Percentiles rank a stretch among this genome's conserved stretches.
These are phyloP conservation scores for Gymnocheta viridis DNA, from an alignment of 2,888 invertebrate genomes.

Conservation along the genomic window DNA sequence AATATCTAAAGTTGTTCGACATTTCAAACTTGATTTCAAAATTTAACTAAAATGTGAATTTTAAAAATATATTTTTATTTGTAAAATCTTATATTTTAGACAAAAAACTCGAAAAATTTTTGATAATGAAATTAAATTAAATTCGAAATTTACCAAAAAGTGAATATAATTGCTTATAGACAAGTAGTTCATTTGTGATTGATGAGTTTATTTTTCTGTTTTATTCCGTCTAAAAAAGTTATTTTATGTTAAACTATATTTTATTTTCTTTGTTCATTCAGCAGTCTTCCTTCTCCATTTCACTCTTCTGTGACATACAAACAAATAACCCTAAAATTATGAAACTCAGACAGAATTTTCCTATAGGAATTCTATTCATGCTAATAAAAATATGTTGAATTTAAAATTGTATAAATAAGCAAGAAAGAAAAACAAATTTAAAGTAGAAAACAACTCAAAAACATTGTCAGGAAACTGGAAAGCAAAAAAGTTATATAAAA, in stretches of 20 bases:
- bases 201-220: background rate
- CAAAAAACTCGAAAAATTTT: too few relatives aligned
- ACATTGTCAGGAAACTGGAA: constrained; percentile 40
- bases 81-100: too few relatives aligned
- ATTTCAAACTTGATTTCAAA: too few relatives aligned
- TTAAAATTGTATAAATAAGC: constrained; percentile 32
- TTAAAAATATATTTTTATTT: too few relatives aligned
- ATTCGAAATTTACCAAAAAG: too few relatives aligned
- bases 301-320: background rate
- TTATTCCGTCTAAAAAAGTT: too few relatives aligned
- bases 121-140: too few relatives aligned
- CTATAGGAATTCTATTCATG: constrained; percentile 33
- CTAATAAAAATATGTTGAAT: constrained; percentile 31
- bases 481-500: background rate
- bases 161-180: too few relatives aligned
- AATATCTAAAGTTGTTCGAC: too few relatives aligned
- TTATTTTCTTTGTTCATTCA: background rate
- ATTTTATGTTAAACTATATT: too few relatives aligned
- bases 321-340: constrained; percentile 12
- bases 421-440: constrained; percentile 20
- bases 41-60: too few relatives aligned
- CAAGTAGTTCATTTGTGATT: too few relatives aligned
- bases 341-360: constrained; percentile 16
- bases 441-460: background rate
- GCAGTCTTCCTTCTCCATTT: constrained; percentile 29